Evolutionary conservation across 2,888 invertebrate species (phyloP).

Genomic region (Eulithis prunata): DNA sequence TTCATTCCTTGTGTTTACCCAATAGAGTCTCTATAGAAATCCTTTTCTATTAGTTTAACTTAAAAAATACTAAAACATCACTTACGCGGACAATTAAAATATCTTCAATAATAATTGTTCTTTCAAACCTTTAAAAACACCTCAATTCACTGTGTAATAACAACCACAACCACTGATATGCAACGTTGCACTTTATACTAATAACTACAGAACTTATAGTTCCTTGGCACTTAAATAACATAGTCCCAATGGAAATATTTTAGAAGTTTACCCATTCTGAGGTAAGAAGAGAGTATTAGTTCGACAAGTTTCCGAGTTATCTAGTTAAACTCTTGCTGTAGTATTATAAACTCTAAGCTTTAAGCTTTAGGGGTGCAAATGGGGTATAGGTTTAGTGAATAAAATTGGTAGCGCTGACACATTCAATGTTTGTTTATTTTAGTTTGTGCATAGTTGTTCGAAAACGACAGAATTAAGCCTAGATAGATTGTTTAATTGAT

Average conservation of each 20-base stretch:
- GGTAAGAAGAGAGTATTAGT: constrained; percentile 78
- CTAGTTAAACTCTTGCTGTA: constrained; percentile 48
- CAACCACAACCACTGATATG: constrained; percentile 46
- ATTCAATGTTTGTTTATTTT: constrained; percentile 55
- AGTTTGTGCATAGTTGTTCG: constrained; percentile 48
- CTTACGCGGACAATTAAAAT: too few species aligned
- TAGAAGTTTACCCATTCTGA: constrained; percentile 74
- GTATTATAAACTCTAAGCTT: constrained; percentile 44
- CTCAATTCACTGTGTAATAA: constrained; percentile 59
- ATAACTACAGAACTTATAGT: constrained; percentile 52
- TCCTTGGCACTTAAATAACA: constrained; percentile 42
- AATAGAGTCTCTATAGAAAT: too few species aligned
- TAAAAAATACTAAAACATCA: too few species aligned
- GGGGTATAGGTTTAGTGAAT: constrained; percentile 45
- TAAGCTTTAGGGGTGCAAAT: constrained; percentile 43
- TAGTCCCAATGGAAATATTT: constrained; percentile 50
- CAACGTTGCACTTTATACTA: constrained; percentile 43
- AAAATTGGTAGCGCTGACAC: constrained; percentile 56
- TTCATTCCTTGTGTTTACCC: too few species aligned
- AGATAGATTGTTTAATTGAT: background rate
- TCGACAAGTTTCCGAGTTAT: constrained; percentile 76
- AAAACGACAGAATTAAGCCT: too few species aligned
- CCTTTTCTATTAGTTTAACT: too few species aligned
- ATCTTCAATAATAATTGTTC: too few species aligned
- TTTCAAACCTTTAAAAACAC: too few species aligned